Evolutionary conservation across 64 coral and sea anemone species (phyloP).

Genomic region (Actinia equina): DNA sequence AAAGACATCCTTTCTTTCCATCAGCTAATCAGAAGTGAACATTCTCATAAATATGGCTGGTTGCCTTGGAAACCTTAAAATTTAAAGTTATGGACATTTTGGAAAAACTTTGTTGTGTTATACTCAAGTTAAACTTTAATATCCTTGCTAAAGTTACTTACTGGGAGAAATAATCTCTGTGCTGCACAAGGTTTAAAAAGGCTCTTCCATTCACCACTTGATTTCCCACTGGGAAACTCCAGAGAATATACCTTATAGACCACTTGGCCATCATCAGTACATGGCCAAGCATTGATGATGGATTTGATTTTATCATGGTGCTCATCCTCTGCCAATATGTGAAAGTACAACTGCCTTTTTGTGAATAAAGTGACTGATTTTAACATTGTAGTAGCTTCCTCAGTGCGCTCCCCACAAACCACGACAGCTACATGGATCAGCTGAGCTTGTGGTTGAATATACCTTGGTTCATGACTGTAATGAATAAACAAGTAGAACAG

Average conservation of each 20-base stretch:
- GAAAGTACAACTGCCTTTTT: slow-evolving; percentile 47
- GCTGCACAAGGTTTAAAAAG: slow-evolving; percentile 93
- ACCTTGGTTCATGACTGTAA: no score
- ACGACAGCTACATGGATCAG: slow-evolving; percentile 66
- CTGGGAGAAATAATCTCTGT: slow-evolving; percentile 79
- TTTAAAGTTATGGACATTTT: no score
- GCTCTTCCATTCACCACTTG: slow-evolving; percentile 63
- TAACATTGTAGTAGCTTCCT: slow-evolving; percentile 78
- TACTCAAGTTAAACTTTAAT: no score
- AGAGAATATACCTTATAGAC: slow-evolving; percentile 71
- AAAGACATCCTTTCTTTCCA: no score
- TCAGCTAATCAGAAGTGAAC: no score
- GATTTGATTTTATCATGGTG: slow-evolving; percentile 56
- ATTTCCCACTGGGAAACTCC: slow-evolving; percentile 61
- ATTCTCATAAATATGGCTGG: no score
- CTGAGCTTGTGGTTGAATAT: not conserved
- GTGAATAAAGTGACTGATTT: slow-evolving; percentile 78
- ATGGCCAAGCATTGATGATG: slow-evolving; percentile 44
- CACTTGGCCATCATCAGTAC: slow-evolving; percentile 39
- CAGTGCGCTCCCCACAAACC: slow-evolving; percentile 53
- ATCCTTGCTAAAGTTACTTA: slow-evolving; percentile 34
- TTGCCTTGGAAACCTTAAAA: no score
- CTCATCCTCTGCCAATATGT: slow-evolving; percentile 65
- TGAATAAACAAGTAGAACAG: no score
- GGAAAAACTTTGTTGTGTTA: no score